A percentile compares a stretch with the other conserved stretches of the same genome.
Conservation (phyloP, 2,113 vertebrate species). For the Plotosus lineatus region DNA sequence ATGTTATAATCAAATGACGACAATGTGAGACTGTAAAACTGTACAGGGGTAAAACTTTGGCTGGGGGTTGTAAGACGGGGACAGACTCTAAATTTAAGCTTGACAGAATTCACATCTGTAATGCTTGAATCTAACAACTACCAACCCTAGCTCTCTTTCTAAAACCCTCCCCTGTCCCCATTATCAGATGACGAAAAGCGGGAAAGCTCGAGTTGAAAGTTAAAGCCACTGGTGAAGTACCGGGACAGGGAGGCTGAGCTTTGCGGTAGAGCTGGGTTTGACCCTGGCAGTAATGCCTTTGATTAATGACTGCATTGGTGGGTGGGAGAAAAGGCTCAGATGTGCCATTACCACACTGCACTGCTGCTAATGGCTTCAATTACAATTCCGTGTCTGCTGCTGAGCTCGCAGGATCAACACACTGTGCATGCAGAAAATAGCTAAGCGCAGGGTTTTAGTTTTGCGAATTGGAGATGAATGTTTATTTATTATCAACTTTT, state of each 20-base stretch:
- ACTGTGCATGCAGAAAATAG: conserved; percentile 41
- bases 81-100: too few species aligned
- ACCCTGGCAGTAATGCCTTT: conserved; percentile 51
- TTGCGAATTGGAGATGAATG: conserved; percentile 45
- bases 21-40: neutral
- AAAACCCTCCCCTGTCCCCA: too few species aligned
- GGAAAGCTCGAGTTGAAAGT: neutral
- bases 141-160: neutral
- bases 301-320: conserved; percentile 78
- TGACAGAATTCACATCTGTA: neutral
- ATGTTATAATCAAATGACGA: neutral
- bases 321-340: conserved; percentile 77
- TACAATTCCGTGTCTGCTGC: conserved; percentile 73
- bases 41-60: neutral
- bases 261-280: conserved; percentile 1
- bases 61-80: neutral
- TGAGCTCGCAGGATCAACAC: conserved; percentile 73
- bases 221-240: conserved; percentile 3
- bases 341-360: conserved; percentile 78
- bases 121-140: neutral
- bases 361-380: conserved; percentile 83
- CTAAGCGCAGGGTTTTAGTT: neutral
- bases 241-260: conserved; percentile 19
- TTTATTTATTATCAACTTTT: conserved; percentile 47
- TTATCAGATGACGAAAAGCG: neutral